Conservation (phyloP, 2,888 invertebrate species). For the Eupsilia transversa region DNA sequence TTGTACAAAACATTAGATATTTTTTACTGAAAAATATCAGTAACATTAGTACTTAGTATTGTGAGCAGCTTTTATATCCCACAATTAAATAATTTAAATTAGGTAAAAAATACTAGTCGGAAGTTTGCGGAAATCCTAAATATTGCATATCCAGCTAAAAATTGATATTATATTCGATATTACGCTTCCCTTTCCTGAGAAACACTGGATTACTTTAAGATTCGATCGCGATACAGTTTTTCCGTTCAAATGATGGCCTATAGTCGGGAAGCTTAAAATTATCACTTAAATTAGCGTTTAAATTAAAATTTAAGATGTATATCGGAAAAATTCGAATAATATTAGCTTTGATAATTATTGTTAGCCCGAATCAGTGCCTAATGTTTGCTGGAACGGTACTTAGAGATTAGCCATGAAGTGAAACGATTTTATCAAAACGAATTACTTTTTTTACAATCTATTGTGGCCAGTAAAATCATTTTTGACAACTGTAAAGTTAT, state of each 20-base stretch:
- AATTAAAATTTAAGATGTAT: conserved; percentile 80
- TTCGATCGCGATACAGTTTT: conserved; percentile 32
- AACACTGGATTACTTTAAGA: conserved; percentile 71
- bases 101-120: conserved; percentile 84
- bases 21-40: conserved; percentile 81
- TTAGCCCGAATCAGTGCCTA: conserved; percentile 89
- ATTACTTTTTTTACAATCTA: conserved; percentile 48
- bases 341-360: conserved; percentile 87
- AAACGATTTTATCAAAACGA: conserved; percentile 57
- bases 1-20: conserved; percentile 88
- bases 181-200: conserved; percentile 72
- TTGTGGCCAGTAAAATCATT: conserved; percentile 66
- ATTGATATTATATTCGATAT: conserved; percentile 77
- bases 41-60: conserved; percentile 71
- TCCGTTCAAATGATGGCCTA: conserved; percentile 71
- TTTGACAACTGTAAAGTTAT: conserved; percentile 38
- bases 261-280: conserved; percentile 72
- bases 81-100: conserved; percentile 75
- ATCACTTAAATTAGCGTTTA: conserved; percentile 71
- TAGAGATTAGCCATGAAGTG: conserved; percentile 80
- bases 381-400: conserved; percentile 78
- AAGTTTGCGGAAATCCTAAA: conserved; percentile 75
- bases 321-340: conserved; percentile 77
- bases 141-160: conserved; percentile 80
- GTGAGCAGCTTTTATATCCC: conserved; percentile 86